Evolutionary conservation across 92 coral and sea anemone genomes (phyloP).

Genomic region (Palythoa grandis): DNA sequence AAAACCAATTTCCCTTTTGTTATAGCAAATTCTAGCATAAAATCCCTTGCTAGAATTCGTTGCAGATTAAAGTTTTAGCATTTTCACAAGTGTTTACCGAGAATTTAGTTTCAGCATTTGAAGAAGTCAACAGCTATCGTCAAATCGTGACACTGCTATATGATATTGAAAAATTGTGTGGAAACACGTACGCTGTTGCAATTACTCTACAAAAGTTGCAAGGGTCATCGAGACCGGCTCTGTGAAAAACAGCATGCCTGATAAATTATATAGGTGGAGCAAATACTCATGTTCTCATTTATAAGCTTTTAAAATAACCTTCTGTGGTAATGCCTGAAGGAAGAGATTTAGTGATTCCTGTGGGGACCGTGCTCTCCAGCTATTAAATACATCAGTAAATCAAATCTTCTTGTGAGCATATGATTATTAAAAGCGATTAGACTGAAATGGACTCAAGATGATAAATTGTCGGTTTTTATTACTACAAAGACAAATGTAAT

Average conservation of each 20-base stretch:
- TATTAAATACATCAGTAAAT: conserved; percentile 3
- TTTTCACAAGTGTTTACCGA: conserved; percentile 9
- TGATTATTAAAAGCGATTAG: background rate
- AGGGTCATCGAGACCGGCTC: too few species aligned
- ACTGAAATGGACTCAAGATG: background rate
- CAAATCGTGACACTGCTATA: background rate
- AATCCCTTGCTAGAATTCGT: background rate
- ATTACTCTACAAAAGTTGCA: too few species aligned
- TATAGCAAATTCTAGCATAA: background rate
- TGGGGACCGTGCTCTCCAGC: background rate
- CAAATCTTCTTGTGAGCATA: background rate
- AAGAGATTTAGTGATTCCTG: background rate
- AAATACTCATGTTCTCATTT: background rate
- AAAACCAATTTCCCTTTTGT: background rate
- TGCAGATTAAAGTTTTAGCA: background rate
- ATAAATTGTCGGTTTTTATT: background rate
- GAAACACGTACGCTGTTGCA: too few species aligned
- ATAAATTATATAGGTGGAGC: background rate
- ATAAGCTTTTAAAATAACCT: background rate
- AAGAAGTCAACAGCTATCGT: conserved; percentile 9
- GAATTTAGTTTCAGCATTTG: conserved; percentile 29
- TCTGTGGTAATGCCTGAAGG: background rate
- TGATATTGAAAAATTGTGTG: too few species aligned
- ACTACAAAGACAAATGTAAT: background rate
- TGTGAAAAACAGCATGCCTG: background rate